phyloP scores from a whole-genome alignment of 2,797 vertebrate genomes.

The Acropternis orthonyx region DNA sequence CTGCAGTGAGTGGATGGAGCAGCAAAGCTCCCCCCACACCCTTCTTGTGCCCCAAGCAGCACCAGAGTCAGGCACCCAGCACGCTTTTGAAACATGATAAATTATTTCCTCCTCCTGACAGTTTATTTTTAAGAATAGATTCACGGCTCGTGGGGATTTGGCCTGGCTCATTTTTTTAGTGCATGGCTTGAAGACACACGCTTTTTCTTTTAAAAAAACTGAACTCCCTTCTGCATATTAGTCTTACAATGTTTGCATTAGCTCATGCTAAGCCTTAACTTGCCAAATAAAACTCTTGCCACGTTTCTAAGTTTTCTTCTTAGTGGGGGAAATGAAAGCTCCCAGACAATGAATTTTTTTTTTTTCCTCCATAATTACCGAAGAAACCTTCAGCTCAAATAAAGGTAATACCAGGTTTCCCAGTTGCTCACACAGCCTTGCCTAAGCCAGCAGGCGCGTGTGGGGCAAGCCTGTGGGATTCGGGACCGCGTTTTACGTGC shows the following conservation, averaged over 20 bases:
- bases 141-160: neutral
- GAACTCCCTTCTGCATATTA: neutral
- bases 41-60: fast-evolving
- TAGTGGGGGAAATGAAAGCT: neutral
- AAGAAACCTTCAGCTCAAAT: neutral
- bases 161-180: neutral
- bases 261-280: neutral
- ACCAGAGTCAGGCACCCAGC: neutral
- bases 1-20: neutral
- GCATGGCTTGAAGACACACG: neutral
- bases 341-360: too few species aligned
- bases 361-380: neutral
- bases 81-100: neutral
- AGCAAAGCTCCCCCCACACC: neutral
- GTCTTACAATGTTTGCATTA: fast-evolving
- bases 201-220: neutral
- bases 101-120: neutral
- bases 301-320: neutral
- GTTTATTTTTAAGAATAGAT: neutral
- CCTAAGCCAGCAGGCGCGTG: fast-evolving
- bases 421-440: fast-evolving
- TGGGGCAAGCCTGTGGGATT: neutral
- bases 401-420: fast-evolving
- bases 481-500: neutral
- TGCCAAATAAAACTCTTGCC: neutral